Evolutionary conservation across 2,797 vertebrate species (phyloP), one percentile per base, ranked within the genome.

Genomic region (Mormyrops boulengeri): DNA sequence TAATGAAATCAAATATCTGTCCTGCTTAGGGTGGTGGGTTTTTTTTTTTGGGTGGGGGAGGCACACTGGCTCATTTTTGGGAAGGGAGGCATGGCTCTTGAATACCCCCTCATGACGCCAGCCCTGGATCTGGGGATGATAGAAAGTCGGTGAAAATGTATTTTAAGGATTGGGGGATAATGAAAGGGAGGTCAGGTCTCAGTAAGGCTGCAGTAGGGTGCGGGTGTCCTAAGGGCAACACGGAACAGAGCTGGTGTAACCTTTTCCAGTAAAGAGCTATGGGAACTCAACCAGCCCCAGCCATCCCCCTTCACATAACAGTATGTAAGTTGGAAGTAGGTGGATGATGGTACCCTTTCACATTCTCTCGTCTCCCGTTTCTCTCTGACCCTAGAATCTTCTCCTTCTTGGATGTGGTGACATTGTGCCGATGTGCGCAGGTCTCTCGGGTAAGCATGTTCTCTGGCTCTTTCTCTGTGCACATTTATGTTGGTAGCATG

Each of bases 401-500:
- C 96, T 99, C 98, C 90, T 99, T 99, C 95, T 95, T 99, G 96
- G 98, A 99, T 94, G 98, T 99, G 94, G 98, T 99, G 93, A 99
- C 98, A 90, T 96, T 99, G 91, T 99, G 98, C 96, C 98, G 98
- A 92, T 99, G 98, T 94, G 98, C 98, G 94, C 98, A 99, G 93
- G 98, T 99, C 91, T 99, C 98, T 94, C 96, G 98, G 97, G 98
- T 99, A 97, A 98, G 98, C 94, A n/a, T 26, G 3, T 60, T 88
- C 6, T 17, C 90, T 92, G 91, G 89, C 4, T 60, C 2, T 60
- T 50, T 55, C 30, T 22, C 44, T 34, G 17, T 88, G 60, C 12
- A 47, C 38, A 73, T 47, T 69, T 73, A 62, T 73, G 41, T 66
- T 77, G 6, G 73, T 77, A 41, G 17, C 73, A 77, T 77, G 34